phyloP scores from a whole-genome alignment of 2,888 invertebrate species.

The Drosophila incognita region DNA sequence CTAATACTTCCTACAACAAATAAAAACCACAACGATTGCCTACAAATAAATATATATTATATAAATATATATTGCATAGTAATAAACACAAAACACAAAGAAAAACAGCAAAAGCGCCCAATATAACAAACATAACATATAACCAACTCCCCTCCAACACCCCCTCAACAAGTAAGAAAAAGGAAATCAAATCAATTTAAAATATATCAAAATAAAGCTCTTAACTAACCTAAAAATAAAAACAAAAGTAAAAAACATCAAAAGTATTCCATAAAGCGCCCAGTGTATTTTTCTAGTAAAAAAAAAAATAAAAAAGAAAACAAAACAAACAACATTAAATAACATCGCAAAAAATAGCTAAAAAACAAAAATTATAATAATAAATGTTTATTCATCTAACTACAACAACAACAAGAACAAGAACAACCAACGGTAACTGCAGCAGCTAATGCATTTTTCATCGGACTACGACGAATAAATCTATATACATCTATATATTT shows the following conservation, averaged over 20 bases:
- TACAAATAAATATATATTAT: conserved; percentile 77
- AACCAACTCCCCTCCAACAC: conserved; percentile 44
- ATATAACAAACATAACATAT: conserved; percentile 53
- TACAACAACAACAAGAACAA: conserved; percentile 42
- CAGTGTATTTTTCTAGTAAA: conserved; percentile 81
- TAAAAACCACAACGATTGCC: conserved; percentile 82
- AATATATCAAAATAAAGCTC: conserved; percentile 60
- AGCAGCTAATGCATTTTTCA: conserved; percentile 79
- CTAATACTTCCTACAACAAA: conserved; percentile 77
- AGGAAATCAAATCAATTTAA: conserved; percentile 42
- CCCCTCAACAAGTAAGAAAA: conserved; percentile 22
- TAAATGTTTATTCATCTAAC: conserved; percentile 47
- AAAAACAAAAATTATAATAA: conserved; percentile 27
- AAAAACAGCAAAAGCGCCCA: conserved; percentile 8
- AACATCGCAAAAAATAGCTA: conserved; percentile 63
- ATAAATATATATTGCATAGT: conserved; percentile 60
- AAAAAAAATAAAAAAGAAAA: conserved; percentile 35
- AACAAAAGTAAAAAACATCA: conserved; percentile 27
- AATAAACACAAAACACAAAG: conserved; percentile 39
- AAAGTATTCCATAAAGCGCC: conserved; percentile 71
- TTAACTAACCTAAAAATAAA: conserved; percentile 39
- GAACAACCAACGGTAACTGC: conserved; percentile 58
- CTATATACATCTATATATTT: conserved; percentile 25
- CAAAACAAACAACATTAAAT: conserved; percentile 35
- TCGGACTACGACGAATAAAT: conserved; percentile 56